These are phyloP conservation scores for Trachelus stipa DNA, from an alignment of 2,888 invertebrate species.

Conservation along the genomic window DNA sequence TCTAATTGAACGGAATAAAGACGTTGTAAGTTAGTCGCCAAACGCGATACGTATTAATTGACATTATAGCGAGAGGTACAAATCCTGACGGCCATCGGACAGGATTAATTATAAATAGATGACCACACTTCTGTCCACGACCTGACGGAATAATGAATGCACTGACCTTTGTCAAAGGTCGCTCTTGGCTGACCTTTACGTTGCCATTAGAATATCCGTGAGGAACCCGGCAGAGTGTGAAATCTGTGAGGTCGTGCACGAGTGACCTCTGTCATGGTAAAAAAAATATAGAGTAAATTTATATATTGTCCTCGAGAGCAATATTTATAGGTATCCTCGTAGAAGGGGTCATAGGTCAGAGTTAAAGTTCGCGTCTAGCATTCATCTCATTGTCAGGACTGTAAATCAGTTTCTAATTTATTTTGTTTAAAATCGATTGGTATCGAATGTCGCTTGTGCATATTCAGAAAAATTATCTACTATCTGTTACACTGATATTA, in stretches of 20 bases:
- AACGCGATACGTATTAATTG: background rate
- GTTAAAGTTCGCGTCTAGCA: background rate
- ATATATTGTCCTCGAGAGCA: background rate
- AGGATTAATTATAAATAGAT: background rate
- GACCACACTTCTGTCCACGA: background rate
- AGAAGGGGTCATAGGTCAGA: background rate
- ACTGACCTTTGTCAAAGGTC: background rate
- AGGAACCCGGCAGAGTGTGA: constrained; percentile 27
- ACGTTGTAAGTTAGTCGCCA: background rate
- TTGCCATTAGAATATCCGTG: background rate
- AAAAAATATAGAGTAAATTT: background rate
- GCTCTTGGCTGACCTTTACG: background rate
- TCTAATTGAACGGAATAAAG: background rate
- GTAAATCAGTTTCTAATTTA: background rate
- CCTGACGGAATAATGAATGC: background rate
- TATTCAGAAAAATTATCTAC: background rate
- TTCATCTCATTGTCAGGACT: background rate
- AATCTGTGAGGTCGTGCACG: constrained; percentile 33
- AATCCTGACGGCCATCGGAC: background rate
- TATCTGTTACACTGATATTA: background rate
- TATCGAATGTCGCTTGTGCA: background rate
- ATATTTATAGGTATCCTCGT: background rate
- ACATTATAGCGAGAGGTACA: background rate
- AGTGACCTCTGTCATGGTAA: constrained; percentile 23
- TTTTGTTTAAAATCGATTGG: background rate